Base-by-base conservation (phyloP, 1,140 invertebrate genomes). In the Solenopsis fugax region DNA sequence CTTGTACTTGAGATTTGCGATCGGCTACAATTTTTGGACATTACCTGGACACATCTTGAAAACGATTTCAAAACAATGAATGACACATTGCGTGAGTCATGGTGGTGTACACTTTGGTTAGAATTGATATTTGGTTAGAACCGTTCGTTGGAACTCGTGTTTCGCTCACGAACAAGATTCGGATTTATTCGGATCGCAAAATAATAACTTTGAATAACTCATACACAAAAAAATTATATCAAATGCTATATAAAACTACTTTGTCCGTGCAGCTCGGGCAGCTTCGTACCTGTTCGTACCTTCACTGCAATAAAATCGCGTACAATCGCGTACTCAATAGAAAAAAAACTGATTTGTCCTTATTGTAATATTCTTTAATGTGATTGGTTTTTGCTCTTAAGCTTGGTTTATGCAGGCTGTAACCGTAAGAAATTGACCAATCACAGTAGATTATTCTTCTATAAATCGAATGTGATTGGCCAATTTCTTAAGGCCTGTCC, bases 71-170 rank as follows among this genome's bases (percentile, higher is more conserved):
- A 48, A 73, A 58, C 2, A 45, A 50, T 50, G 60, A 73, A 60
- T 24, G 18, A 60, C 45, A 73, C 58, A 62, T 89, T 10, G 75
- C n/a, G 18, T 89, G 75, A 89, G 67, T 89, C 82, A 86, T 18
- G 37, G 3, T 58, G n/a, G 13, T 10, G 2, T 34, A 58, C 34
- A 45, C 21, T n/a, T 71, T 21, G 52, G 12, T 45, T 81, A 56
- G 13, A 41, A 21, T 45, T 37, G 29, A 54, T 9, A 34, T n/a
- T 54, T 54, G 50, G 67, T 71, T 71, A 50, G 24, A 72, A 34
- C 4, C 34, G 4, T 37, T 37, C 3, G 12, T 29, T 6, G 10
- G 7, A 65, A n/a, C 9, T 56, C 9, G n/a, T n/a, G 18, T 58
- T 21, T 56, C 2, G 10, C 29, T 12, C 6, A 52, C n/a, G 24